Evolutionary conservation across 2,888 invertebrate species (phyloP).

Genomic region (Penaeus monodon): DNA sequence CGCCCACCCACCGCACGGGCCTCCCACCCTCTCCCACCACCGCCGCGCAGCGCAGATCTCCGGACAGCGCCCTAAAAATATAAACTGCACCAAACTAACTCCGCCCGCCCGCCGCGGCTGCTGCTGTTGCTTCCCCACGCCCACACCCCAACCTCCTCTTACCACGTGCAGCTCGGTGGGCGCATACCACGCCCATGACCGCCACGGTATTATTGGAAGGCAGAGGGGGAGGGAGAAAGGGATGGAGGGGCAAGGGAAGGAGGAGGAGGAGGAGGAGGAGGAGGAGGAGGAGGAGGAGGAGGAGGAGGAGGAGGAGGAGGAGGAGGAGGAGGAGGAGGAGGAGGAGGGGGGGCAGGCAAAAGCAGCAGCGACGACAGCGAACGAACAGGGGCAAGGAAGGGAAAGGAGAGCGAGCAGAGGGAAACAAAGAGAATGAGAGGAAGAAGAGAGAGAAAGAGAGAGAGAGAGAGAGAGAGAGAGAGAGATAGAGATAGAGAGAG

Average conservation of each 20-base stretch:
- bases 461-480: background rate
- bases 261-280: background rate
- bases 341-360: background rate
- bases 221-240: conserved; percentile 3
- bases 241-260: background rate
- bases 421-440: background rate
- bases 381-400: background rate
- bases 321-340: background rate
- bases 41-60: too few species aligned
- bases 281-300: background rate
- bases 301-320: background rate
- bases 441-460: background rate
- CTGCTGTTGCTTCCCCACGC: conserved; percentile 10
- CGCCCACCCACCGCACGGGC: background rate
- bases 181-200: conserved; percentile 51
- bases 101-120: too few species aligned
- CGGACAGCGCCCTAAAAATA: too few species aligned
- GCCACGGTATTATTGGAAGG: conserved; percentile 42
- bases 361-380: background rate
- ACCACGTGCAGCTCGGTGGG: conserved; percentile 38
- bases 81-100: too few species aligned
- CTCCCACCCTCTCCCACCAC: too few species aligned
- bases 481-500: background rate
- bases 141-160: conserved; percentile 29
- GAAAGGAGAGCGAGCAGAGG: background rate